Evolutionary conservation across 2,113 vertebrate species (phyloP), one percentile per base, ranked within the genome.

Genomic region (Heterocephalus glaber): DNA sequence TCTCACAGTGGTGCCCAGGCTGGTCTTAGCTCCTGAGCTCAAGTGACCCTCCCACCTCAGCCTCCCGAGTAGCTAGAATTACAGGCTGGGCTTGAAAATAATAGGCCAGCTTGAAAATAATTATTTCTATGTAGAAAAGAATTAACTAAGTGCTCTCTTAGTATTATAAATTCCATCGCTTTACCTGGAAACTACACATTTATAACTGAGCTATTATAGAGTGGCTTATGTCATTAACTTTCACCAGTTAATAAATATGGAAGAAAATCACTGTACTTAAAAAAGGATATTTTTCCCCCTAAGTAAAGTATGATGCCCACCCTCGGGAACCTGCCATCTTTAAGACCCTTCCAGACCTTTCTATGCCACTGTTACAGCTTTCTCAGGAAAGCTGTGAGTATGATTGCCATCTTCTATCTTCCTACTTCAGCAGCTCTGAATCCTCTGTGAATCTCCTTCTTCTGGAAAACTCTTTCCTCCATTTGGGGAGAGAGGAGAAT

Each of bases 121-220:
- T 89, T 95, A 86, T 85, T 87, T 92, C 95, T 81, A 97, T 96
- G 80, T 83, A 24, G 56, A 85, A 86, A 94, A 76, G 35, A 92
- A 81, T 41, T 95, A 96, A 97, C 95, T 95, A 97, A 72, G 98
- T 97, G 94, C 38, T 93, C 89, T 97, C 92, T 81, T 94, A 96
- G 77, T 97, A 96, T 97, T 97, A 81, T 93, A 95, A 93, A 70
- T 98, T 96, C 95, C 97, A 77, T 89, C 74, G 79, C 60, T 76
- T 92, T 58, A 97, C 98, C 98, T 96, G 86, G 98, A 98, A 98
- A 98, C 95, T 97, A 97, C 96, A 97, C 80, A 93, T 98, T 92
- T 97, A 97, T 89, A 98, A 90, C 92, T 96, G 91, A 79, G 89
- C 96, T 97, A 96, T 97, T 98, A 89, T 95, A 96, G 97, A 97